phyloP scores from a whole-genome alignment of 2,113 vertebrate species.

The Ivindomyrus marchei region DNA sequence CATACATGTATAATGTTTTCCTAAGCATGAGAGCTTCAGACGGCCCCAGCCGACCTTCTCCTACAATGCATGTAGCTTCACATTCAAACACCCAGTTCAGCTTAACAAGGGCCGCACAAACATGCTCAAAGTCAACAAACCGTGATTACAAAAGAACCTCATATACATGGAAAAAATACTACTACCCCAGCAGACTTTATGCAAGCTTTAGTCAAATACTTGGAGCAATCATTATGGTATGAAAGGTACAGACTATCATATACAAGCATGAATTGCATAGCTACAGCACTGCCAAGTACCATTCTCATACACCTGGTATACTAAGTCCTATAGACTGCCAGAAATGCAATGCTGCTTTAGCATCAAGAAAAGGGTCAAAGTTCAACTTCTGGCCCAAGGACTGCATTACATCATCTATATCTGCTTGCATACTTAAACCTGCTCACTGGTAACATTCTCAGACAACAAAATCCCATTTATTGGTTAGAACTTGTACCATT shows the following conservation, averaged over 20 bases:
- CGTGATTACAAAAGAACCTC: neutral
- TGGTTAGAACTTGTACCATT: neutral
- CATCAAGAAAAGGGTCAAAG: neutral
- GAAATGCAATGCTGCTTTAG: conserved; percentile 40
- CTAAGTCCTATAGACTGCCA: conserved; percentile 41
- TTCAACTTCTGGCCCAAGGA: conserved; percentile 12
- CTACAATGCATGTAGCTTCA: neutral
- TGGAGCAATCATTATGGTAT: neutral
- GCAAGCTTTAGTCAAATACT: conserved; percentile 1
- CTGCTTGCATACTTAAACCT: conserved; percentile 8
- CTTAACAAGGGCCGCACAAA: neutral
- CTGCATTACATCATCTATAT: conserved; percentile 37
- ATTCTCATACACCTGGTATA: neutral
- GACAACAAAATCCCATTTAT: conserved; percentile 26
- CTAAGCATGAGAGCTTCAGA: neutral
- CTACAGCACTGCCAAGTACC: neutral
- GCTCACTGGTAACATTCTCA: conserved; percentile 28
- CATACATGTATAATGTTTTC: neutral
- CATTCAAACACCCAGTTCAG: neutral
- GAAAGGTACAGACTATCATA: neutral
- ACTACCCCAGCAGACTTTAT: neutral
- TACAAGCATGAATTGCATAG: conserved; percentile 10
- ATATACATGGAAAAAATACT: neutral
- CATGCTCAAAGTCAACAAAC: neutral
- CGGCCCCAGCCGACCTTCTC: neutral